Percentiles rank a stretch among this genome's conserved stretches.
Evolutionary conservation across 2,113 vertebrate genomes (phyloP).

Genomic region (Entelurus aequoreus): DNA sequence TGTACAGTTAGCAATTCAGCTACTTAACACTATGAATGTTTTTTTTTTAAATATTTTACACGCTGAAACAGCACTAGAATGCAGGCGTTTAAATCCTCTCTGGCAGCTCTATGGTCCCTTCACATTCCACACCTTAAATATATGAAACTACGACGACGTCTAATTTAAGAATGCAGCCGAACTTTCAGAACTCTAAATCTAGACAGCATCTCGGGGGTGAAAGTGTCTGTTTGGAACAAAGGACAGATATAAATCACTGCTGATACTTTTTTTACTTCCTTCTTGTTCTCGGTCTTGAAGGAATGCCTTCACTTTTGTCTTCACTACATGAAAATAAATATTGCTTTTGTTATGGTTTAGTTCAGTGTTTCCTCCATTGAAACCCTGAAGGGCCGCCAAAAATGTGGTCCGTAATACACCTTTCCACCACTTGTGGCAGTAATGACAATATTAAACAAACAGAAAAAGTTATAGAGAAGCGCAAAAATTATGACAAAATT

Average conservation of each 20-base stretch:
- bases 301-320: too few species aligned
- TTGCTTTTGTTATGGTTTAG: too few species aligned
- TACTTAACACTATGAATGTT: neutral
- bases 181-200: constrained; percentile 55
- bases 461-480: too few species aligned
- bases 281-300: constrained; percentile 7
- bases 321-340: too few species aligned
- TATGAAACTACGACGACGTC: constrained; percentile 41
- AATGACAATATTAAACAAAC: too few species aligned
- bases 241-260: constrained; percentile 9
- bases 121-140: constrained; percentile 45
- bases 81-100: constrained; percentile 11
- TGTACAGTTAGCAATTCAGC: constrained; percentile 14
- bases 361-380: too few species aligned
- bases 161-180: constrained; percentile 37
- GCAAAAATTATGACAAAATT: too few species aligned
- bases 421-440: too few species aligned
- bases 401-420: too few species aligned
- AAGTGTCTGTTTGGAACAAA: constrained; percentile 1
- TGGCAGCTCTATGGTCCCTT: constrained; percentile 24
- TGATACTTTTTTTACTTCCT: too few species aligned
- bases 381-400: too few species aligned
- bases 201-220: constrained; percentile 9
- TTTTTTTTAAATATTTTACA: neutral
- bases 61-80: constrained; percentile 7